These are phyloP conservation scores for Diadumene lineata DNA, from an alignment of 92 coral and sea anemone species.

Conservation along the genomic window DNA sequence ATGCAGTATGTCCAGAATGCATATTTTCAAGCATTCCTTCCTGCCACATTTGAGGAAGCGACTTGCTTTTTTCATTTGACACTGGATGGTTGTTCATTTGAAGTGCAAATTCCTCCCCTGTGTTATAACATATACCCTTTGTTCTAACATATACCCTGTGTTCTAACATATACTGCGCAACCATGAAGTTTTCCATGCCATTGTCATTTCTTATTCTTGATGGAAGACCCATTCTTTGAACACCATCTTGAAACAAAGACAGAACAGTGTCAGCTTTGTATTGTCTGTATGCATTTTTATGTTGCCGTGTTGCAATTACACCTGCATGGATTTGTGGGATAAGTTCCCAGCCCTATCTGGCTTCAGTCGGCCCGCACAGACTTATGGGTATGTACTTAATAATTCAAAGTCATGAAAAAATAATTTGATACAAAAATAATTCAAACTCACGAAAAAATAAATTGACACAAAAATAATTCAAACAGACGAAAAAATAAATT, in stretches of 20 bases:
- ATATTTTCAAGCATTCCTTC: slow-evolving; percentile 72
- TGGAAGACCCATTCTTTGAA: slow-evolving; percentile 42
- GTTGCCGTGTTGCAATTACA: no score
- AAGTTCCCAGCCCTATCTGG: no score
- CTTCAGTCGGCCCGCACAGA: no score
- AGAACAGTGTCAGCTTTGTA: slow-evolving; percentile 39
- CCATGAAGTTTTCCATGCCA: slow-evolving; percentile 38
- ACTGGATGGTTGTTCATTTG: slow-evolving; percentile 88
- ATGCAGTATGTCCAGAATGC: slow-evolving; percentile 74
- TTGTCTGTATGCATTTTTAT: no score
- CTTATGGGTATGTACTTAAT: no score
- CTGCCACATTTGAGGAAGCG: slow-evolving; percentile 79
- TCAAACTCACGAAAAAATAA: no score
- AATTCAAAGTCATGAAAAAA: no score
- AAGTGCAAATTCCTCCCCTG: slow-evolving; percentile 32
- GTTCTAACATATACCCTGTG: slow-evolving; percentile 47
- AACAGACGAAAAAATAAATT: no score
- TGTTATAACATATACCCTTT: no score
- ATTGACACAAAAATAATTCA: no score
- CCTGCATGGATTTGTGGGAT: no score
- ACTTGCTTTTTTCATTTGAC: slow-evolving; percentile 73
- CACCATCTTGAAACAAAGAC: slow-evolving; percentile 47
- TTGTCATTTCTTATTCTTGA: slow-evolving; percentile 39
- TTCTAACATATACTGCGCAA: slow-evolving; percentile 48
- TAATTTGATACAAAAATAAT: no score